phyloP scores from a whole-genome alignment of 2,888 invertebrate species.

The Synergus laeviventris region DNA sequence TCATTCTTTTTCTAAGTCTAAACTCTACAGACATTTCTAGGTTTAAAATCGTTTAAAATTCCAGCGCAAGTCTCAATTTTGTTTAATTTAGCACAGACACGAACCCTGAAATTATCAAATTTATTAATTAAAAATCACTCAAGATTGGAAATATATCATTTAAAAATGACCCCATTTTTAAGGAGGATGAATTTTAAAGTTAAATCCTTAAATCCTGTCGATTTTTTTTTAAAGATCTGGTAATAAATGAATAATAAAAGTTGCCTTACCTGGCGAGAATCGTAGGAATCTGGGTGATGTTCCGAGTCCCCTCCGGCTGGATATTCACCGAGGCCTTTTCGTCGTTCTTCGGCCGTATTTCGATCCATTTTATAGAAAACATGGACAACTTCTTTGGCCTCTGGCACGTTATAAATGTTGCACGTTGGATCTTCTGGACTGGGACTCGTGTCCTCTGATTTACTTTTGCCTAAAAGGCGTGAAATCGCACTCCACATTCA shows the following conservation, averaged over 20 bases:
- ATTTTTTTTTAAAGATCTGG: background rate
- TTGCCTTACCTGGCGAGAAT: conserved; percentile 69
- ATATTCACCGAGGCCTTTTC: conserved; percentile 65
- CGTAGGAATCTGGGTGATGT: conserved; percentile 68
- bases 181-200: too few relatives aligned
- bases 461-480: conserved; percentile 71
- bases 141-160: too few relatives aligned
- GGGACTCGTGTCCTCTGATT: conserved; percentile 58
- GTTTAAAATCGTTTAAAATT: too few relatives aligned
- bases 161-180: too few relatives aligned
- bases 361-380: conserved; percentile 75
- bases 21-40: background rate
- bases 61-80: too few relatives aligned
- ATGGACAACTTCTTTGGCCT: conserved; percentile 72
- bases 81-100: background rate
- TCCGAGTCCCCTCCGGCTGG: conserved; percentile 64
- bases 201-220: too few relatives aligned
- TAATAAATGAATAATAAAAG: background rate
- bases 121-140: too few relatives aligned
- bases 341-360: conserved; percentile 73
- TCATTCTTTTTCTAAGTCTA: background rate
- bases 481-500: conserved; percentile 76
- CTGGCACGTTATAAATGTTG: conserved; percentile 60
- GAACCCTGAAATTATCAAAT: background rate
- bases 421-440: conserved; percentile 58